Evolutionary conservation across 1,140 invertebrate genomes (phyloP).

Genomic region (Lordiphosa clarofinis): DNA sequence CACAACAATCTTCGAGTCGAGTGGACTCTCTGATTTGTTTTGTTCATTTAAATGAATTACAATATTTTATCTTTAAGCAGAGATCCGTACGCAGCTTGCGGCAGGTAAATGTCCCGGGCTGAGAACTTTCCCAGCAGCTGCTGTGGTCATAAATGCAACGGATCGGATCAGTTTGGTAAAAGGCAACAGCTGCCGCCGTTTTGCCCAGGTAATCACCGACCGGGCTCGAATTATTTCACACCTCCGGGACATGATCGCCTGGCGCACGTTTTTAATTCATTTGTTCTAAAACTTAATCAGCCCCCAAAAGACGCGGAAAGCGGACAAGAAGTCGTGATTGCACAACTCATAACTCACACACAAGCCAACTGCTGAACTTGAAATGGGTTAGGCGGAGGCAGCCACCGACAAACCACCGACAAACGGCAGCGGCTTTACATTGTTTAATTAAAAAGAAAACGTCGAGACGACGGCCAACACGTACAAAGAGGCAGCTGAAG

Average conservation of each 20-base stretch:
- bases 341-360: slow-evolving; percentile 73
- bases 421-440: slow-evolving; percentile 43
- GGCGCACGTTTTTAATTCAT: slow-evolving; percentile 74
- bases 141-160: slow-evolving; percentile 36
- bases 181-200: slow-evolving; percentile 27
- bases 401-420: slow-evolving; percentile 18
- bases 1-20: slow-evolving; percentile 59
- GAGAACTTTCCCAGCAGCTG: slow-evolving; percentile 54
- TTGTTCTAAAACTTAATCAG: slow-evolving; percentile 78
- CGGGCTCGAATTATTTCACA: slow-evolving; percentile 58
- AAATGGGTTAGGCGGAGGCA: neutral
- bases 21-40: slow-evolving; percentile 60
- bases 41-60: slow-evolving; percentile 77
- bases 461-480: slow-evolving; percentile 39
- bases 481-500: slow-evolving; percentile 36
- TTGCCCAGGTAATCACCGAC: slow-evolving; percentile 42
- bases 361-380: slow-evolving; percentile 31
- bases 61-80: slow-evolving; percentile 70
- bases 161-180: slow-evolving; percentile 3
- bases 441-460: slow-evolving; percentile 74
- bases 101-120: slow-evolving; percentile 6
- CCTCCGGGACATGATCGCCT: slow-evolving; percentile 22
- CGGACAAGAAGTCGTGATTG: slow-evolving; percentile 75
- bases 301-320: slow-evolving; percentile 25
- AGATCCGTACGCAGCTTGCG: slow-evolving; percentile 39